These are phyloP conservation scores for Asarcornis scutulata DNA, from an alignment of 2,113 vertebrate species.

Conservation along the genomic window DNA sequence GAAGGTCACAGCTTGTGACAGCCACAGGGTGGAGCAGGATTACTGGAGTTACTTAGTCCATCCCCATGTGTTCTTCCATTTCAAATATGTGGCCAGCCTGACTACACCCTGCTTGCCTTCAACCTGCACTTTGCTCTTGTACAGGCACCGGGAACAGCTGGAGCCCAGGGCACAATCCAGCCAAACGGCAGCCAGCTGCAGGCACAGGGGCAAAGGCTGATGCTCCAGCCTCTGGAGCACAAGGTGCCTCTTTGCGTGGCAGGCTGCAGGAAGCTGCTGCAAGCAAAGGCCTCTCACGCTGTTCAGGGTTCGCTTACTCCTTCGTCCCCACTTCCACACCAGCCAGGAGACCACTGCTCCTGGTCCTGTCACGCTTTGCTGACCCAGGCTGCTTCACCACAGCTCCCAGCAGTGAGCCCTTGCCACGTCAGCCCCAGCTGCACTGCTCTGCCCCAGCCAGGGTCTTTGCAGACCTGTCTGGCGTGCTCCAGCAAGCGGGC, in stretches of 20 bases:
- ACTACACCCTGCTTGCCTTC: rapidly evolving
- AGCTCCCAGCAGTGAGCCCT: rapidly evolving
- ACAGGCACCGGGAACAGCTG: not conserved
- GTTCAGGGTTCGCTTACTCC: rapidly evolving
- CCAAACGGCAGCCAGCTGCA: not conserved
- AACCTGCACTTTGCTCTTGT: not conserved
- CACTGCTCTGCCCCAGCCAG: rapidly evolving
- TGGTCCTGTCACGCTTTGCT: rapidly evolving
- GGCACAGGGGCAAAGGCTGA: not conserved
- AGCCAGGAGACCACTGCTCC: not conserved
- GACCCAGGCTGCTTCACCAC: not conserved
- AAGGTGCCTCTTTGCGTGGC: too few relatives aligned
- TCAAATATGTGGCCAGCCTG: not conserved
- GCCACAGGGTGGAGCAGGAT: not conserved
- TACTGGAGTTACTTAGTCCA: rapidly evolving
- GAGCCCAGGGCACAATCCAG: too few relatives aligned
- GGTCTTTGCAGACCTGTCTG: rapidly evolving
- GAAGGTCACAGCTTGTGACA: too few relatives aligned
- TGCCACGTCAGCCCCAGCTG: rapidly evolving
- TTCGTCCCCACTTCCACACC: not conserved
- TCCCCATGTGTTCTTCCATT: not conserved
- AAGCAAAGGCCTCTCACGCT: not conserved
- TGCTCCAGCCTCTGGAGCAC: not conserved
- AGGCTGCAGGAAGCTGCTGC: not conserved
- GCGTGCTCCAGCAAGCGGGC: not conserved